Conservation (phyloP, 2,113 vertebrate species). For the Collichthys lucidus region DNA sequence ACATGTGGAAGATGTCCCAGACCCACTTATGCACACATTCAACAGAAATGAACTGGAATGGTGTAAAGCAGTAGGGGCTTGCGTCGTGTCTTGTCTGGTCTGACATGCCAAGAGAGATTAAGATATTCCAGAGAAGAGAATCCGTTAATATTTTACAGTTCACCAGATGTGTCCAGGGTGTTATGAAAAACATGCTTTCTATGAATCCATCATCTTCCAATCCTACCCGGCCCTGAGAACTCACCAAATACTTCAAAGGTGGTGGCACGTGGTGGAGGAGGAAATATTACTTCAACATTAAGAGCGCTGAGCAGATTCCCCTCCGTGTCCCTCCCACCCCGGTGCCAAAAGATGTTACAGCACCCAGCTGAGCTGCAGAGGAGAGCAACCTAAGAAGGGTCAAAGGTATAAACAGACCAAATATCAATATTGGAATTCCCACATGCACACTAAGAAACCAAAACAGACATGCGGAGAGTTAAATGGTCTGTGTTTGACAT, state of each 20-base stretch:
- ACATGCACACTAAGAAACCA: neutral
- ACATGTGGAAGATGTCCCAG: slow-evolving; percentile 65
- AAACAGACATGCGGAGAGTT: slow-evolving; percentile 13
- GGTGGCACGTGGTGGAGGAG: slow-evolving; percentile 33
- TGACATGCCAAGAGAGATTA: slow-evolving; percentile 71
- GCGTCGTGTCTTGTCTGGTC: slow-evolving; percentile 55
- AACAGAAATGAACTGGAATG: slow-evolving; percentile 61
- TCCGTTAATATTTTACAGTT: slow-evolving; percentile 68
- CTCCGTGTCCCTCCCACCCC: neutral
- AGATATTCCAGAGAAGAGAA: slow-evolving; percentile 68
- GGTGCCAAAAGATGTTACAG: neutral
- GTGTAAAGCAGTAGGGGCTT: slow-evolving; percentile 41
- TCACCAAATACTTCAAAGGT: slow-evolving; percentile 51
- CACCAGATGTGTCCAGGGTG: slow-evolving; percentile 69
- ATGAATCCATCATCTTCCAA: slow-evolving; percentile 60
- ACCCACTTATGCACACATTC: slow-evolving; percentile 57
- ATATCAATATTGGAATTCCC: slow-evolving; percentile 1
- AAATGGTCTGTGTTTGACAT: slow-evolving; percentile 19
- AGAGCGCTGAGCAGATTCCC: slow-evolving; percentile 25
- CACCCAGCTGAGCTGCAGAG: slow-evolving; percentile 21
- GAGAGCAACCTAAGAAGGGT: slow-evolving; percentile 19
- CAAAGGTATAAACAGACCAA: slow-evolving; percentile 39
- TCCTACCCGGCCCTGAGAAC: slow-evolving; percentile 26
- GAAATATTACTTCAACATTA: slow-evolving; percentile 36
- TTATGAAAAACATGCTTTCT: slow-evolving; percentile 66